These are phyloP conservation scores for Ambastaia sidthimunki DNA, from an alignment of 2,797 vertebrate species.

Conservation along the genomic window DNA sequence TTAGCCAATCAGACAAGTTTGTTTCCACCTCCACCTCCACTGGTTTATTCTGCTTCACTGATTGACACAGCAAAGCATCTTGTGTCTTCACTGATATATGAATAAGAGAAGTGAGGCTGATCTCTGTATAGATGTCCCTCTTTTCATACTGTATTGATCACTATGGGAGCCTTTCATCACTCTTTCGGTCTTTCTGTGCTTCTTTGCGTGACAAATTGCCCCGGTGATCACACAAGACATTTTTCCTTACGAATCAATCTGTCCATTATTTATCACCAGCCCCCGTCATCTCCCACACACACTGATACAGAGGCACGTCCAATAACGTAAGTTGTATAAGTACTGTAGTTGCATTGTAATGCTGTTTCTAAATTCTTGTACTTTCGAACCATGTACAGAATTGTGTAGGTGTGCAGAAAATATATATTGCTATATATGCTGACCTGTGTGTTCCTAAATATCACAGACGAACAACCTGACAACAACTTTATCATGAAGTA, in stretches of 20 bases:
- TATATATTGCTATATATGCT: neutral
- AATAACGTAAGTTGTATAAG: neutral
- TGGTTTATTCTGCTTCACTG: neutral
- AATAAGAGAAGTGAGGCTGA: neutral
- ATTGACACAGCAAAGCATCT: neutral
- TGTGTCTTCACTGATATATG: constrained; percentile 9
- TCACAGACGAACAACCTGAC: no score
- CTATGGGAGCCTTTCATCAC: constrained; percentile 46
- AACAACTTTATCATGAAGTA: no score
- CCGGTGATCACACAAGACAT: constrained; percentile 41
- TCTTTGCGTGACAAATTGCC: constrained; percentile 54
- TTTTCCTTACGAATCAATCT: constrained; percentile 56
- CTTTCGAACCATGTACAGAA: neutral
- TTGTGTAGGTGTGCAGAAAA: neutral
- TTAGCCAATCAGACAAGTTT: neutral
- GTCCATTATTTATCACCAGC: constrained; percentile 50
- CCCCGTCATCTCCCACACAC: constrained; percentile 23
- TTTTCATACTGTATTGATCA: constrained; percentile 50
- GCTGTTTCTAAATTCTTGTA: neutral
- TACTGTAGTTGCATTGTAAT: no score
- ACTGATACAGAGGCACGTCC: constrained; percentile 8
- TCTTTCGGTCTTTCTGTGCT: constrained; percentile 22
- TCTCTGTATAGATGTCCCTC: constrained; percentile 26
- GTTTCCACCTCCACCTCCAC: constrained; percentile 9
- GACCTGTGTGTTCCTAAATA: no score